Conservation (phyloP, 2,888 invertebrate species). For the Protonemura montana region DNA sequence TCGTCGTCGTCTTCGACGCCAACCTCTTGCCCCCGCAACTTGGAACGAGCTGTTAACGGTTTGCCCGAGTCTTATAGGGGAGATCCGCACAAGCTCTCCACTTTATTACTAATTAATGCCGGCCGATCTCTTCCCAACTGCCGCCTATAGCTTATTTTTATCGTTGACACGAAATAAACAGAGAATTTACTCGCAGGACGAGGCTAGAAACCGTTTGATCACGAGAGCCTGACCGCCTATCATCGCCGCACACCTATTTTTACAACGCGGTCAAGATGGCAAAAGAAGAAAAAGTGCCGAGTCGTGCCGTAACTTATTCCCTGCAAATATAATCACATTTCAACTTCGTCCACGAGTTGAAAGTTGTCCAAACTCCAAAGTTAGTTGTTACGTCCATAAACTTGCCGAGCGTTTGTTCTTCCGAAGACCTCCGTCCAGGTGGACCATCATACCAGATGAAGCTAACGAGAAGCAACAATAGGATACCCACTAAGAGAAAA, state of each 20-base stretch:
- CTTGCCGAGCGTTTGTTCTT: background rate
- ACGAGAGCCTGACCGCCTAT: background rate
- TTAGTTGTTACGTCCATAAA: background rate
- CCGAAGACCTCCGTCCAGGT: background rate
- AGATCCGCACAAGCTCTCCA: background rate
- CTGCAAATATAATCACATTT: background rate
- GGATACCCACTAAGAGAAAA: background rate
- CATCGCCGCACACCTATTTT: background rate
- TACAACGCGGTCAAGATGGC: background rate
- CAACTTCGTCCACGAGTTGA: background rate
- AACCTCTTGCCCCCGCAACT: background rate
- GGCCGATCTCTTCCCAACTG: conserved; percentile 5
- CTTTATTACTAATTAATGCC: conserved; percentile 36
- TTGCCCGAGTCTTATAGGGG: background rate
- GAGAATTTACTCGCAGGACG: background rate
- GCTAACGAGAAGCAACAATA: background rate
- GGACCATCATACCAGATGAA: background rate
- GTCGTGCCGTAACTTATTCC: background rate
- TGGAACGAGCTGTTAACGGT: conserved; percentile 27
- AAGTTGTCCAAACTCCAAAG: background rate
- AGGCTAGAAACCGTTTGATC: background rate
- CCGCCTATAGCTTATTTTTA: conserved; percentile 13
- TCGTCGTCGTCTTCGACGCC: background rate
- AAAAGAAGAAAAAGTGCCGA: background rate
- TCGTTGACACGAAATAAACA: conserved; percentile 7